Base-by-base conservation (phyloP, 2,113 vertebrate genomes). In the Serranochromis macrocephalus region DNA sequence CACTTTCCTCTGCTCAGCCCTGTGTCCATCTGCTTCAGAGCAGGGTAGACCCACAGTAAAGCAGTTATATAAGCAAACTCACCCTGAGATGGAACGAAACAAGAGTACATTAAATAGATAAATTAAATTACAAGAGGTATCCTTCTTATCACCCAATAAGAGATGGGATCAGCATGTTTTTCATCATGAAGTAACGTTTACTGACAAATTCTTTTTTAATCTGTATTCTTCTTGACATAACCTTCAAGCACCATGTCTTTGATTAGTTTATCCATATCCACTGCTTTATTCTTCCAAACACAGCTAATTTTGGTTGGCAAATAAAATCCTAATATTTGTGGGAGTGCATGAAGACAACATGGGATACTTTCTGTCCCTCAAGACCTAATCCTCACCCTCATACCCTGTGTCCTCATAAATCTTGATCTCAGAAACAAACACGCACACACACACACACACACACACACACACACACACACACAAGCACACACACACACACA, bases 341-440 rank as follows among this genome's bases (percentile, higher is more conserved):
- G 17, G 40, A 83, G 53, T 63, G 80, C 83, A 87, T 85, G 33
- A 86, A 90, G 82, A 38, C 17, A 58, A 66, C n/a, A 57, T 82
- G 75, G 75, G 85, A 92, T 81, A 89, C 82, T 82, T 88, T 81
- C 78, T 85, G 78, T 83, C 87, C 88, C 80, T 63, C 47, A 92
- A 87, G 91, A 92, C 88, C 84, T 73, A 84, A 92, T 88, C 90
- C 73, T 86, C 82, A 45, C 75, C 81, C 84, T 90, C 87, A 79
- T 84, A 80, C 89, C 78, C 55, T 63, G 55, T 14, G 53, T 73
- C 75, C 91, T 94, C 89, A 84, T 94, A 95, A 95, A 95, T 94
- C 89, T 92, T 87, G 89, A 84, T 88, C 45, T 57, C 68, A 88
- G 92, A 93, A 86, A 87, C 87, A 93, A 51, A 33, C 55, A 80